A percentile compares a stretch with the other conserved stretches of the same genome.
Evolutionary conservation across 2,113 vertebrate genomes (phyloP).

Genomic region (Myiagra hebetior): DNA sequence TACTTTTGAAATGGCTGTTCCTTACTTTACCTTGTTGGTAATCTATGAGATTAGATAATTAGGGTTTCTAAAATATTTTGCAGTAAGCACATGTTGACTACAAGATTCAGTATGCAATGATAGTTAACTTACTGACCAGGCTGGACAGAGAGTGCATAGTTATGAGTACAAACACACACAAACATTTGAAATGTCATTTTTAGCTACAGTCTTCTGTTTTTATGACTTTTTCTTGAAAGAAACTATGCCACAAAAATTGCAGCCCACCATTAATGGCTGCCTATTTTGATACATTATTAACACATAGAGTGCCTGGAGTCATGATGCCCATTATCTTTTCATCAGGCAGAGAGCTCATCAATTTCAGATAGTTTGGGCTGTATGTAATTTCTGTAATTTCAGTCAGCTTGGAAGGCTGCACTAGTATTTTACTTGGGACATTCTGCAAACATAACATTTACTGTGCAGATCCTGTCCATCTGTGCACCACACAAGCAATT

Average conservation of each 20-base stretch:
- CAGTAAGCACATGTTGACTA: neutral
- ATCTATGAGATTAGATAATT: neutral
- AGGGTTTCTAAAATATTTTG: neutral
- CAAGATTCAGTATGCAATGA: neutral
- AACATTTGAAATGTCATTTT: neutral
- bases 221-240: neutral
- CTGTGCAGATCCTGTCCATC: neutral
- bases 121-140: neutral
- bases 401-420: neutral
- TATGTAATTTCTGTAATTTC: neutral
- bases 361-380: neutral
- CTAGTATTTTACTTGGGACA: neutral
- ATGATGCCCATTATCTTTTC: neutral
- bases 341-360: neutral
- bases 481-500: neutral
- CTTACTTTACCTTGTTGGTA: neutral
- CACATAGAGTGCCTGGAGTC: neutral
- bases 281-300: neutral
- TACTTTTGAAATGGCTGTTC: neutral
- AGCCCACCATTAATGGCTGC: neutral
- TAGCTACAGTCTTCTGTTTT: neutral
- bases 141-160: neutral
- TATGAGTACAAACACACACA: neutral
- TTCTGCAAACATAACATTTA: neutral
- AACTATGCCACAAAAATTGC: neutral